Evolutionary conservation across 2,113 vertebrate genomes (phyloP), one percentile per base, ranked within the genome.

Genomic region (Felis chaus): DNA sequence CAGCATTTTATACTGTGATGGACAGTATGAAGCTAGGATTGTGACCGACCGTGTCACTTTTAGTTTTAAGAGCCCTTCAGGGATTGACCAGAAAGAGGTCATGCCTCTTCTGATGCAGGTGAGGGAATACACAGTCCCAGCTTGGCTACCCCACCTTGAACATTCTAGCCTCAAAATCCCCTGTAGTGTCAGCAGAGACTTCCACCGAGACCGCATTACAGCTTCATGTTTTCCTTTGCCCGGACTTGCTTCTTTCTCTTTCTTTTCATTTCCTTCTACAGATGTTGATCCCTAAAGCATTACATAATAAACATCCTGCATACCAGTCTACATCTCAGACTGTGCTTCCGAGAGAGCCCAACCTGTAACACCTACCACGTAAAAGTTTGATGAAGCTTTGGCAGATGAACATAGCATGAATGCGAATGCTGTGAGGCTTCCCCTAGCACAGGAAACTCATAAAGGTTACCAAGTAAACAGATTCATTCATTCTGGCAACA

Each of bases 391-490:
- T 27, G 31, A 14, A n/a, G 48, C 69, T 45, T 87, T 91, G 68
- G 76, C 80, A 80, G 84, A 78, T 7, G 18, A 66, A 27, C 18
- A 36, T 8, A 76, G 50, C 19, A 14, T 5, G 33, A 78, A 50
- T 55, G 25, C 21, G 53, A 81, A 79, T 16, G 61, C 86, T 45
- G 18, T n/a, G 66, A 91, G 82, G 48, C 12, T 93, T 65, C 71
- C 57, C 36, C 10, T 12, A 21, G 7, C 5, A 18, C 2, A 81
- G 84, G 84, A 94, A 87, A 84, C 21, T 53, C 33, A 41, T 61
- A 78, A 92, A 97, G 48, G 41, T 81, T 69, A 53, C 69, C 50
- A 61, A 84, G 53, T 71, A 80, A 95, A 90, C 48, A 83, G 68
- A 78, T 50, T 39, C 63, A 36, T 94, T 94, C 65, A 76, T 94